These are phyloP conservation scores for Calidris pygmaea DNA, from an alignment of 2,113 vertebrate species.

Conservation along the genomic window DNA sequence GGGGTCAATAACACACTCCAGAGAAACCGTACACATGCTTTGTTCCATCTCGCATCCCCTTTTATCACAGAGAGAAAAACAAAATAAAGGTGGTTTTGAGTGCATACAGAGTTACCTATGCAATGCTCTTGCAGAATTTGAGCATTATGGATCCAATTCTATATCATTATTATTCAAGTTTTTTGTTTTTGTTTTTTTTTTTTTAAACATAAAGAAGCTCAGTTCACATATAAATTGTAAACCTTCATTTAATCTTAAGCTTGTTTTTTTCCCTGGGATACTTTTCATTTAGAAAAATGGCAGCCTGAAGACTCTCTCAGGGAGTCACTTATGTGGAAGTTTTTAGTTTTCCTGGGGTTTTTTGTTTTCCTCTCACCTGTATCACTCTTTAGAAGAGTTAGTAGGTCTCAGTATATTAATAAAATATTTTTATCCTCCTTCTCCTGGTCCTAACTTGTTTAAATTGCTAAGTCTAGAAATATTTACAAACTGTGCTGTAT, in stretches of 20 bases:
- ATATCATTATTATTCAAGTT: not conserved
- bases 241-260: not conserved
- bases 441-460: not conserved
- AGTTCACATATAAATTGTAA: not conserved
- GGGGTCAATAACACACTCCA: not conserved
- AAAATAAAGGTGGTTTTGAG: not conserved
- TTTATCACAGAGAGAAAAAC: not conserved
- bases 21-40: not conserved
- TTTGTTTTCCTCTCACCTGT: not conserved
- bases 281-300: not conserved
- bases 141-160: not conserved
- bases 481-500: not conserved
- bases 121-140: not conserved
- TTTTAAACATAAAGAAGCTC: not conserved
- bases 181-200: too few relatives aligned
- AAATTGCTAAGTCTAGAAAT: not conserved
- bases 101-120: not conserved
- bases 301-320: not conserved
- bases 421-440: not conserved
- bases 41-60: not conserved
- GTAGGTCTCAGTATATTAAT: not conserved
- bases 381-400: not conserved
- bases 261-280: not conserved
- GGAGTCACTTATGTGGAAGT: not conserved
- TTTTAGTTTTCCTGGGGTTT: not conserved